phyloP scores from a whole-genome alignment of 2,888 invertebrate species.

The Amblyteles armatorius region DNA sequence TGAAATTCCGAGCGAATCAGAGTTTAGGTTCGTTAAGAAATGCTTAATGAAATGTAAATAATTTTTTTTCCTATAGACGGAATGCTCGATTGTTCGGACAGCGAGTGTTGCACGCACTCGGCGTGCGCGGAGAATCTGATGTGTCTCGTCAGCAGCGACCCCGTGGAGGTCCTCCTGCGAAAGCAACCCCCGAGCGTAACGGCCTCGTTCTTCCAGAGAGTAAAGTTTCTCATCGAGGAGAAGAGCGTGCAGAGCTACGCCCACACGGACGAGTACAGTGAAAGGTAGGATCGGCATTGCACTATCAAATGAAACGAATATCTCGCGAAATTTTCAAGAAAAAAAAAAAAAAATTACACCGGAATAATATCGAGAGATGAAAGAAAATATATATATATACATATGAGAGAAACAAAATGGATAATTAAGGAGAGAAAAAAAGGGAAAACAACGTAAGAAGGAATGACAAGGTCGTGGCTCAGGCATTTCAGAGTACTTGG shows the following conservation, averaged over 20 bases:
- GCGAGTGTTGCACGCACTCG: conserved; percentile 97
- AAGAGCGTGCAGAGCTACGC: conserved; percentile 99
- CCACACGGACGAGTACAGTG: conserved; percentile 98
- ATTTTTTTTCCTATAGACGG: conserved; percentile 90
- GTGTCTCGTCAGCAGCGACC: conserved; percentile 98
- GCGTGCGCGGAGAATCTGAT: conserved; percentile 96
- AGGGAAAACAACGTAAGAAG: conserved; percentile 43
- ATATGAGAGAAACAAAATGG: conserved; percentile 40
- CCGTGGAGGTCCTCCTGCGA: conserved; percentile 97
- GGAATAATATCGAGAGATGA: conserved; percentile 56
- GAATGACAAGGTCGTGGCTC: conserved; percentile 67
- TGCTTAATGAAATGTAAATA: background rate
- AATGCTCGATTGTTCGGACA: conserved; percentile 99
- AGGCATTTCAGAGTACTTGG: conserved; percentile 60
- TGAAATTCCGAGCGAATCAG: too few species aligned
- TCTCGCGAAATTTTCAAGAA: conserved; percentile 42
- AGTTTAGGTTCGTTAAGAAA: too few species aligned
- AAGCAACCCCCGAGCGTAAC: conserved; percentile 99
- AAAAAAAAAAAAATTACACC: conserved; percentile 47
- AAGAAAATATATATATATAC: background rate
- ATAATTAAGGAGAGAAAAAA: conserved; percentile 29
- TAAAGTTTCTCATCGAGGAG: conserved; percentile 99
- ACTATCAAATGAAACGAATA: conserved; percentile 54
- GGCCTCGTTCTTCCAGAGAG: conserved; percentile 98
- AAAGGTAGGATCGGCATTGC: conserved; percentile 92